A percentile compares a stretch with the other conserved stretches of the same genome.
Conservation (phyloP, 1,140 invertebrate genomes). For the Triops cancriformis region DNA sequence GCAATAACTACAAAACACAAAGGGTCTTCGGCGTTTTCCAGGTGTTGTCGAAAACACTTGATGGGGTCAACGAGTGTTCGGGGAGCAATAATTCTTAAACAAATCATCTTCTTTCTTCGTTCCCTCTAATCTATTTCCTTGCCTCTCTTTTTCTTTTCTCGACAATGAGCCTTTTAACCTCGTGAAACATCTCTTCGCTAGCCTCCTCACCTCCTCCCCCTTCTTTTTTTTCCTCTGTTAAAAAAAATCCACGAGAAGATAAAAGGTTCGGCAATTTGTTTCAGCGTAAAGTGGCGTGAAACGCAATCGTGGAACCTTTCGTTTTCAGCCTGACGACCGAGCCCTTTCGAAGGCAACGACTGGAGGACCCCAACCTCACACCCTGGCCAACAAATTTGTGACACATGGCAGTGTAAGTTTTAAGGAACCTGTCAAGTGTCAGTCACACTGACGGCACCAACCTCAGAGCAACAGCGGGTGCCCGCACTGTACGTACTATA, state of each 20-base stretch:
- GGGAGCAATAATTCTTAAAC: neutral
- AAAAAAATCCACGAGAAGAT: too few species aligned
- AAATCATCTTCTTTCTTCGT: neutral
- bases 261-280: too few species aligned
- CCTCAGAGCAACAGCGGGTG: slow-evolving; percentile 2
- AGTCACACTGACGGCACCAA: neutral
- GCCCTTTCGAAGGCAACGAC: too few species aligned
- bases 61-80: neutral
- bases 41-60: slow-evolving; percentile 12
- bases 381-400: neutral
- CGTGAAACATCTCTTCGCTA: too few species aligned
- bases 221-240: too few species aligned
- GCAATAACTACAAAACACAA: neutral
- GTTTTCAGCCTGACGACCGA: too few species aligned
- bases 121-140: neutral
- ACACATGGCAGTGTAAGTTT: slow-evolving; percentile 13
- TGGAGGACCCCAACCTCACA: neutral
- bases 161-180: too few species aligned
- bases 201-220: too few species aligned
- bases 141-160: too few species aligned
- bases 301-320: too few species aligned
- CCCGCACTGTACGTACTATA: neutral
- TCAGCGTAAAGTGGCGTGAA: too few species aligned
- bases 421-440: slow-evolving; percentile 9
- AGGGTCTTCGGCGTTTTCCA: neutral